Percentiles rank a stretch among this genome's conserved stretches.
Conservation (phyloP, 2,888 invertebrate genomes). For the Alloscopus bannaensis region DNA sequence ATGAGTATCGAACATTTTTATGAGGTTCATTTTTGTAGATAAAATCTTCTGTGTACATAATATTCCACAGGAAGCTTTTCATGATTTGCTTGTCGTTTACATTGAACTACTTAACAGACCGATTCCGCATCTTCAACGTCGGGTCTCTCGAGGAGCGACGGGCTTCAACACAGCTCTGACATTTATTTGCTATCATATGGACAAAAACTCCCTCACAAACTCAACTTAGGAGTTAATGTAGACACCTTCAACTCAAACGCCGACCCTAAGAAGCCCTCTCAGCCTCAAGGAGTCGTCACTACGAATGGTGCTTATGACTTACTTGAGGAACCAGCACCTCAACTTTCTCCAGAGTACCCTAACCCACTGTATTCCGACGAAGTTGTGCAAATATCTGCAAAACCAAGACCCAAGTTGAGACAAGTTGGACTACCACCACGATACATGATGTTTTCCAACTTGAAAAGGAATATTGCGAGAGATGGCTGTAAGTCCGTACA, state of each 20-base stretch:
- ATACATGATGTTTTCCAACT: conserved; percentile 41
- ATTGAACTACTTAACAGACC: not conserved
- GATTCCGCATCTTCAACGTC: not conserved
- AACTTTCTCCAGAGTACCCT: conserved; percentile 12
- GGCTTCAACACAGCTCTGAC: conserved; percentile 13
- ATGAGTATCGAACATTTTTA: no score
- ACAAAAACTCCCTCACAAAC: not conserved
- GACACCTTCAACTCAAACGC: conserved; percentile 9
- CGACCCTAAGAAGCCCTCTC: conserved; percentile 6
- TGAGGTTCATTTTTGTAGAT: no score
- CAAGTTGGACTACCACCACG: conserved; percentile 34
- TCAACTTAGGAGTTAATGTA: not conserved
- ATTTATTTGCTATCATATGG: conserved; percentile 6
- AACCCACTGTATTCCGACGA: conserved; percentile 6
- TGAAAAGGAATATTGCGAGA: conserved; percentile 51
- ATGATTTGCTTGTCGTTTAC: not conserved
- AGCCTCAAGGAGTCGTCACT: conserved; percentile 27
- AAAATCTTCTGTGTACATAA: not conserved
- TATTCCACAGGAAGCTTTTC: not conserved
- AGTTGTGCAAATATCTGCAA: not conserved
- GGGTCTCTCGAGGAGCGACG: no score
- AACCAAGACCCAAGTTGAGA: conserved; percentile 26
- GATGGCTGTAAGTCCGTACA: conserved; percentile 66
- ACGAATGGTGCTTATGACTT: conserved; percentile 41
- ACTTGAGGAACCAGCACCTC: conserved; percentile 44